Percentiles rank a stretch among this genome's conserved stretches.
Evolutionary conservation across 2,888 invertebrate species (phyloP).

Genomic region (Listrodromus nycthemerus): DNA sequence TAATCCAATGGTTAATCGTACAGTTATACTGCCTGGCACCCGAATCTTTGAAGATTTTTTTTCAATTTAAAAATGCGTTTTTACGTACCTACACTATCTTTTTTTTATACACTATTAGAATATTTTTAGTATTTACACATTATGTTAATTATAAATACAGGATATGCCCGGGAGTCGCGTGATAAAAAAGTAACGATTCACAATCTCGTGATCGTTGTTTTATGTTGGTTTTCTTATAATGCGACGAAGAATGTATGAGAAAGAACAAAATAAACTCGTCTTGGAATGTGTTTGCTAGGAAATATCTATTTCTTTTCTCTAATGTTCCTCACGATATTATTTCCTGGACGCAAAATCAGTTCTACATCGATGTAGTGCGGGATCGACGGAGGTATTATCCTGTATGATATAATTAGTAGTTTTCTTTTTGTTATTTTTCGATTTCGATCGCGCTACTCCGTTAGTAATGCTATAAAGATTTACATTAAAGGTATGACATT

Average conservation of each 20-base stretch:
- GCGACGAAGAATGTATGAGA: constrained; percentile 48
- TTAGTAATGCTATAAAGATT: constrained; percentile 70
- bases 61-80: constrained; percentile 67
- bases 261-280: constrained; percentile 37
- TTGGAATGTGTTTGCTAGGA: constrained; percentile 62
- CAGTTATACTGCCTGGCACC: constrained; percentile 60
- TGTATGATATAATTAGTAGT: constrained; percentile 62
- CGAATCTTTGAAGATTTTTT: constrained; percentile 41
- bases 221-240: constrained; percentile 14
- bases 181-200: constrained; percentile 50
- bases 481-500: constrained; percentile 80
- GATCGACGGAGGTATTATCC: constrained; percentile 63
- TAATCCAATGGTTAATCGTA: constrained; percentile 43
- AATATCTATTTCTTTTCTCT: constrained; percentile 49
- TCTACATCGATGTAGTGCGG: constrained; percentile 53
- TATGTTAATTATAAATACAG: constrained; percentile 77
- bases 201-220: constrained; percentile 31
- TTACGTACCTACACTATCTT: constrained; percentile 67
- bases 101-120: constrained; percentile 76
- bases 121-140: constrained; percentile 76
- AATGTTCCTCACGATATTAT: constrained; percentile 21
- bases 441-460: constrained; percentile 37
- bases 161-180: constrained; percentile 72
- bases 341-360: constrained; percentile 61
- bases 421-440: constrained; percentile 36